Evolutionary conservation across 2,113 vertebrate species (phyloP), one percentile per base, ranked within the genome.

Genomic region (Trogon melanurus): DNA sequence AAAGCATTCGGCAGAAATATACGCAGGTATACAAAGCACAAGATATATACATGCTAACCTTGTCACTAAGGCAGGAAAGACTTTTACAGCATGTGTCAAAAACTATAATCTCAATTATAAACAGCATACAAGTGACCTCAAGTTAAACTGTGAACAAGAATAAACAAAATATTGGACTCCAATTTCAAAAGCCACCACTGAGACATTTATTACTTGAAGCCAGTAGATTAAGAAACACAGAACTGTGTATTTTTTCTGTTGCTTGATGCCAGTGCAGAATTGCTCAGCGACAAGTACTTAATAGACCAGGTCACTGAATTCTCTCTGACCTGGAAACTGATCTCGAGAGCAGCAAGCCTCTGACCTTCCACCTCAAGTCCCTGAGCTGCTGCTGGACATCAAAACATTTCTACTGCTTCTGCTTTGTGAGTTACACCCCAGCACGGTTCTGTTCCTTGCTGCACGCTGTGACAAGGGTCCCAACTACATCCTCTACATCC

Each of bases 61-160:
- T 27, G 23, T 51, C 29, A 69, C 30, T 76, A n/a, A 54, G 34
- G 16, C 5, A n/a, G 38, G 72, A 66, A 93, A 51, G 11, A 13
- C 26, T 51, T 70, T 16, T 22, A 20, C 1, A 53, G 62, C 2
- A 2, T 8, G 6, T 18, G 17, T 48, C 29, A 74, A 60, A 67
- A 83, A 53, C 19, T 66, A 9, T 34, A 64, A 87, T 8, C 34
- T 17, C 62, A n/a, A 66, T 64, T 72, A 70, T n/a, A n/a, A 91
- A 56, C 17, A 71, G 51, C 36, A 66, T 45, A 62, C 47, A 66
- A 75, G 34, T 38, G 45, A 89, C 54, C 27, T 81, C 22, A 32
- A 79, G 27, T 58, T 71, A 69, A 72, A 73, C 44, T n/a, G 76
- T 82, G 71, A 95, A 90, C 25, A 78, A 88, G n/a, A 91, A 79